Percentiles rank a stretch among this genome's conserved stretches.
These are phyloP conservation scores for Dermolepida albohirtum DNA, from an alignment of 2,888 invertebrate genomes.

Conservation along the genomic window DNA sequence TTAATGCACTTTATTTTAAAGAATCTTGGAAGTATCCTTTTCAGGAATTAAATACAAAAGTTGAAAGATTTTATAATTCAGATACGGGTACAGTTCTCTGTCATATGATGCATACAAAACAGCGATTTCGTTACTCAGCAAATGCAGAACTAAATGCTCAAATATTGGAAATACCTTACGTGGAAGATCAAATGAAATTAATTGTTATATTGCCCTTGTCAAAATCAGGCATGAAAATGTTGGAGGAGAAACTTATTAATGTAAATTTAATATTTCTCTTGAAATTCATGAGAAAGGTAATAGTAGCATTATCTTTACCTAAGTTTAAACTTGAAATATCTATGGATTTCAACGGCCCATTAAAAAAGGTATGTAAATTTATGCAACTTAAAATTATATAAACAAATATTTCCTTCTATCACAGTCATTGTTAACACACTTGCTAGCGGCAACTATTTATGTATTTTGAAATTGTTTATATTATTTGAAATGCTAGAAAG, in stretches of 20 bases:
- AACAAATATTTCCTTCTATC: no score
- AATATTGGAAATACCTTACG: conserved; percentile 79
- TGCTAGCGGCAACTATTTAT: no score
- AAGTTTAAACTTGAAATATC: conserved; percentile 84
- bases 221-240: conserved; percentile 71
- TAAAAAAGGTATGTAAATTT: conserved; percentile 72
- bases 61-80: conserved; percentile 74
- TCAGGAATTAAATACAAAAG: conserved; percentile 68
- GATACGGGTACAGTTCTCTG: conserved; percentile 70
- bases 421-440: no score
- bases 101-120: conserved; percentile 79
- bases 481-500: no score
- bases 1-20: conserved; percentile 91
- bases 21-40: conserved; percentile 80
- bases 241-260: conserved; percentile 72
- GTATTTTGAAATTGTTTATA: no score
- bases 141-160: conserved; percentile 69
- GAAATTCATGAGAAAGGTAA: conserved; percentile 65
- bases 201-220: conserved; percentile 79
- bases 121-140: conserved; percentile 67
- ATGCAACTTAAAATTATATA: neutral
- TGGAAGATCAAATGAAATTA: conserved; percentile 77
- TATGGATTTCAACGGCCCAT: conserved; percentile 71
- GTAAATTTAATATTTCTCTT: conserved; percentile 69
- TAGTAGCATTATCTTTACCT: conserved; percentile 78